These are phyloP conservation scores for Pheosia gnoma DNA, from an alignment of 2,888 invertebrate genomes.

Conservation along the genomic window DNA sequence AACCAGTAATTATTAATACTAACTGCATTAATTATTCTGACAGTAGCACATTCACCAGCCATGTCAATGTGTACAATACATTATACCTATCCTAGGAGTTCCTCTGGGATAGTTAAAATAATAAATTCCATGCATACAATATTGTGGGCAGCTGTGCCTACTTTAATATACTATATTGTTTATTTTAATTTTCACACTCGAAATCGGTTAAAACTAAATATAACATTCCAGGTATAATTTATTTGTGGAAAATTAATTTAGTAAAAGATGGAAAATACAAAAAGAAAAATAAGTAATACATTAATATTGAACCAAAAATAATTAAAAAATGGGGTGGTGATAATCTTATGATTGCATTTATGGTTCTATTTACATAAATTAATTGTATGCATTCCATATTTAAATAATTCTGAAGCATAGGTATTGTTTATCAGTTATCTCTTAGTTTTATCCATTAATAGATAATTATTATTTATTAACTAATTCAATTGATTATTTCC, in stretches of 20 bases:
- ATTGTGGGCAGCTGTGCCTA: too few species aligned
- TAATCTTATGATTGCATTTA: slow-evolving; percentile 50
- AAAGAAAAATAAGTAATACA: background rate
- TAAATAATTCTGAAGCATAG: slow-evolving; percentile 50
- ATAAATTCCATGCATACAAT: too few species aligned
- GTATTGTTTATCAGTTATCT: slow-evolving; percentile 62
- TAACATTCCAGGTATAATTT: slow-evolving; percentile 30
- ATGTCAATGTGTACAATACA: too few species aligned
- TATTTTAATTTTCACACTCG: too few species aligned
- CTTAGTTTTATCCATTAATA: slow-evolving; percentile 40
- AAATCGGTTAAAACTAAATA: slow-evolving; percentile 14
- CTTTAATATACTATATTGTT: too few species aligned
- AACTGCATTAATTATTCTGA: too few species aligned
- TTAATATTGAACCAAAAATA: background rate
- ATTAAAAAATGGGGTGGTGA: slow-evolving; percentile 19
- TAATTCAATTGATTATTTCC: slow-evolving; percentile 44
- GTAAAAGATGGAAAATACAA: background rate
- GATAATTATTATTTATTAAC: slow-evolving; percentile 37
- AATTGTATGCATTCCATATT: slow-evolving; percentile 65
- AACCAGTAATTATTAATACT: too few species aligned
- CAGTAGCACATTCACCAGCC: too few species aligned
- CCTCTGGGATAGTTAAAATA: too few species aligned
- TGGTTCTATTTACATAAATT: slow-evolving; percentile 17
- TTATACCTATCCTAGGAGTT: too few species aligned
- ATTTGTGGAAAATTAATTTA: slow-evolving; percentile 8